These are phyloP conservation scores for Marcusenius ussheri DNA, from an alignment of 2,113 vertebrate species.

Conservation along the genomic window DNA sequence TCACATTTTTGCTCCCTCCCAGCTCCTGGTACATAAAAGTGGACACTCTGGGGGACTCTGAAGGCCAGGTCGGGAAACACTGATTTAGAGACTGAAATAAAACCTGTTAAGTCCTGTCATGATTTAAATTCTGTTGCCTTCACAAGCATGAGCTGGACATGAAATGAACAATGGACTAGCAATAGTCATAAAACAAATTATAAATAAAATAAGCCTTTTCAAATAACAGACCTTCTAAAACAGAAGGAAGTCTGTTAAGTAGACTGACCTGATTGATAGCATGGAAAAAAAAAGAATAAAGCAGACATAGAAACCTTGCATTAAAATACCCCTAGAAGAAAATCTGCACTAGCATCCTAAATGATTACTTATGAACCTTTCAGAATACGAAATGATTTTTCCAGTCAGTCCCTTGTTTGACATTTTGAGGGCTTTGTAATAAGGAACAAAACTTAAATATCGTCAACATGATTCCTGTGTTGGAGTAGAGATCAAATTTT, in stretches of 20 bases:
- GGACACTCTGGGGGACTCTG: not conserved
- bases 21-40: not conserved
- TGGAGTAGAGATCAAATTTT: not conserved
- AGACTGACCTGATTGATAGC: not conserved
- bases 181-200: not conserved
- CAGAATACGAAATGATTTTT: not conserved
- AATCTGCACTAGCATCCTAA: not conserved
- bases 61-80: not conserved
- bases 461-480: not conserved
- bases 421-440: not conserved
- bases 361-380: not conserved
- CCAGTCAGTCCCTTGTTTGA: not conserved
- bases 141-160: not conserved
- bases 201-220: not conserved
- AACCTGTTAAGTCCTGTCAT: not conserved
- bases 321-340: not conserved
- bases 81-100: not conserved
- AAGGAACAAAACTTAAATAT: not conserved
- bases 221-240: not conserved
- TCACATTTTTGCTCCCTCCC: not conserved
- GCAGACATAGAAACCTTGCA: not conserved
- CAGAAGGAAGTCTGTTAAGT: not conserved
- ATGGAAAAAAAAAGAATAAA: not conserved
- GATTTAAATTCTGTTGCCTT: not conserved
- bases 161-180: not conserved